Evolutionary conservation across 2,888 invertebrate genomes (phyloP).

Genomic region (Troides oblongomaculatus): DNA sequence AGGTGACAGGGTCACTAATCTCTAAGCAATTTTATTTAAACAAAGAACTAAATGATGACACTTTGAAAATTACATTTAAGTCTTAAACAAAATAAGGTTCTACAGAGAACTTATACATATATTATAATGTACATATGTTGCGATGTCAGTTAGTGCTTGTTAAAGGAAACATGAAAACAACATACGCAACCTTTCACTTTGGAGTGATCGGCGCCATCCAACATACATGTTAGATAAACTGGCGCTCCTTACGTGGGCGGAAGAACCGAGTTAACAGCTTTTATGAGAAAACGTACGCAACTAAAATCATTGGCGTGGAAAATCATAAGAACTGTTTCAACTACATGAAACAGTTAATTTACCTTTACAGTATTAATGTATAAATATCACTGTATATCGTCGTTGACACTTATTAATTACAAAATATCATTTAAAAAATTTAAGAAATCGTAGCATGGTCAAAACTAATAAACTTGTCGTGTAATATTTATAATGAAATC

Average conservation of each 20-base stretch:
- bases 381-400: background rate
- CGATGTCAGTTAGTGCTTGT: background rate
- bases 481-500: conserved; percentile 10
- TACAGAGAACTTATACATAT: too few species aligned
- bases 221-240: background rate
- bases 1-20: too few species aligned
- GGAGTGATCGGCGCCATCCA: background rate
- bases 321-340: conserved; percentile 20
- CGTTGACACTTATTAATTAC: conserved; percentile 8
- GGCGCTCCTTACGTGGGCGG: conserved; percentile 9
- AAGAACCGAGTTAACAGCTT: conserved; percentile 10
- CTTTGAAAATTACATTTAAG: too few species aligned
- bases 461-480: conserved; percentile 8
- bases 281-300: conserved; percentile 13
- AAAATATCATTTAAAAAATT: background rate
- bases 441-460: conserved; percentile 11
- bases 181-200: conserved; percentile 27
- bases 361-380: conserved; percentile 18
- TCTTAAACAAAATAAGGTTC: too few species aligned
- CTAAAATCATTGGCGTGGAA: conserved; percentile 26
- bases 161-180: conserved; percentile 10
- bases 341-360: conserved; percentile 25
- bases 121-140: too few species aligned
- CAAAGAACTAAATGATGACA: too few species aligned
- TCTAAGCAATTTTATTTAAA: too few species aligned